A percentile compares a stretch with the other conserved stretches of the same genome.
phyloP scores from a whole-genome alignment of 2,113 vertebrate species.

The Coturnix japonica region DNA sequence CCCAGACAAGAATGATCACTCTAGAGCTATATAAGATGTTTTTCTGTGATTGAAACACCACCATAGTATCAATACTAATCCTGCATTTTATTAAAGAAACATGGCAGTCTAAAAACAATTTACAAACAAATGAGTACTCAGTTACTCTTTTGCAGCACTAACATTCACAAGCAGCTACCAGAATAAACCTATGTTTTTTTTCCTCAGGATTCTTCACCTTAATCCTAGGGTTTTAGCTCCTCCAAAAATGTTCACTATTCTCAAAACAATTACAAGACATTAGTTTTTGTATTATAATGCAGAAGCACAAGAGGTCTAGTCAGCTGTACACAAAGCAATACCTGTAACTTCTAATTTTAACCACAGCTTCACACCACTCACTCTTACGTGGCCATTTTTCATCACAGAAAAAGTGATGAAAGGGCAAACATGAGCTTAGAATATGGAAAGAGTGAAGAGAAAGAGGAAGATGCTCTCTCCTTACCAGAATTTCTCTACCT shows the following conservation, averaged over 20 bases:
- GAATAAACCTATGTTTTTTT: not conserved
- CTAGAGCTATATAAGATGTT: not conserved
- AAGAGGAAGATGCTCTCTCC: not conserved
- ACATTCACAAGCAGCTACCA: constrained; percentile 21
- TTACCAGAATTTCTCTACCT: not conserved
- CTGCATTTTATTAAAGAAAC: constrained; percentile 1
- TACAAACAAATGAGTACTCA: not conserved
- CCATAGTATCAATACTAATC: not conserved
- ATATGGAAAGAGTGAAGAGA: not conserved
- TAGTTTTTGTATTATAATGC: constrained; percentile 4
- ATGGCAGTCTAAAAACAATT: constrained; percentile 1
- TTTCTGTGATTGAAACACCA: not conserved
- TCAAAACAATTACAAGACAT: constrained; percentile 45
- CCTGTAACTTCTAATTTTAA: constrained; percentile 62
- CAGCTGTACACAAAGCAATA: constrained; percentile 41
- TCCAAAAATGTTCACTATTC: constrained; percentile 19
- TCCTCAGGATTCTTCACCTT: not conserved
- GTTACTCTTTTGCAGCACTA: not conserved
- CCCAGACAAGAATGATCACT: not conserved
- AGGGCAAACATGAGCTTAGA: not conserved
- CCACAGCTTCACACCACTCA: constrained; percentile 16
- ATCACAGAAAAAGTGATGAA: constrained; percentile 31
- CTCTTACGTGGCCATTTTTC: constrained; percentile 44
- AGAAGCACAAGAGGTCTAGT: constrained; percentile 33
- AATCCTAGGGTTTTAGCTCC: not conserved